Evolutionary conservation across 2,113 vertebrate species (phyloP).

Genomic region (Boulengeromyrus knoepffleri): DNA sequence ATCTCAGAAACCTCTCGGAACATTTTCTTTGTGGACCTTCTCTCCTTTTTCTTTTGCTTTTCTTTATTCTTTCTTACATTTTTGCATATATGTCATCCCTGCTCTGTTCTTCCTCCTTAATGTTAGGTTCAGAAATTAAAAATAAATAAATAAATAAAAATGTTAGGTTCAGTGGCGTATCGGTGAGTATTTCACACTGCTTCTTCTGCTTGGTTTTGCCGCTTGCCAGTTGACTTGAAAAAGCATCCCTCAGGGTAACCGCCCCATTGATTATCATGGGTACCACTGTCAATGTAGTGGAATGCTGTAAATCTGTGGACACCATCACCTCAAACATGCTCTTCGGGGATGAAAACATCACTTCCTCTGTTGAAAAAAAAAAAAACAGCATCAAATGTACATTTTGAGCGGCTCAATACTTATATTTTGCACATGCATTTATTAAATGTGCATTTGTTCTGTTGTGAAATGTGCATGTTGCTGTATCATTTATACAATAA

Average conservation of each 20-base stretch:
- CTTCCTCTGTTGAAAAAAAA: background rate
- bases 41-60: background rate
- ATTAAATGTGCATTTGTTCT: background rate
- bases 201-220: background rate
- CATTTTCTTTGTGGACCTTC: background rate
- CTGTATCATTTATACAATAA: background rate
- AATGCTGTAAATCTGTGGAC: background rate
- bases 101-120: background rate
- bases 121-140: background rate
- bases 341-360: background rate
- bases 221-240: background rate
- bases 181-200: background rate
- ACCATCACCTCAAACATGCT: background rate
- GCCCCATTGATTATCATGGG: background rate
- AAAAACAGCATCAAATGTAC: background rate
- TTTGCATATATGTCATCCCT: background rate
- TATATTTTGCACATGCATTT: background rate
- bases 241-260: background rate
- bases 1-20: background rate
- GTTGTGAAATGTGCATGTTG: background rate
- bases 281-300: background rate
- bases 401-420: background rate
- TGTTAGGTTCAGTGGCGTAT: background rate
- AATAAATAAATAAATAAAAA: no score
- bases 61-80: background rate